A percentile compares a stretch with the other conserved stretches of the same genome.
Evolutionary conservation across 2,888 invertebrate genomes (phyloP).

Genomic region (Neria commutata): DNA sequence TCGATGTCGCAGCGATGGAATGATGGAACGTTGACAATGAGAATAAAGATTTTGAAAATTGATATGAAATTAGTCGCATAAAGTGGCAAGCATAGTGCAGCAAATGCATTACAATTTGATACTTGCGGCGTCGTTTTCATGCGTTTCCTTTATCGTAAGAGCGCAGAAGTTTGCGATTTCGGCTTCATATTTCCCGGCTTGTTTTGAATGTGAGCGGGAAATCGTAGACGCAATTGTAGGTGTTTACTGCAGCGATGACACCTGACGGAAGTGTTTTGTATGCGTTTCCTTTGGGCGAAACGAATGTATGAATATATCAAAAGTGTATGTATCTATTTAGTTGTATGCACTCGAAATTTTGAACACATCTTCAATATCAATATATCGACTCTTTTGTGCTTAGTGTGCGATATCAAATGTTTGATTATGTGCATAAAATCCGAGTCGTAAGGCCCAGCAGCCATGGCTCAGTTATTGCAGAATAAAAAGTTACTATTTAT

Average conservation of each 20-base stretch:
- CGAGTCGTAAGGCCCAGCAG: too few relatives aligned
- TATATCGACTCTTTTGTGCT: too few relatives aligned
- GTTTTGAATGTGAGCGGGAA: background rate
- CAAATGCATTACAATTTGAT: conserved; percentile 33
- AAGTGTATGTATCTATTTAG: too few relatives aligned
- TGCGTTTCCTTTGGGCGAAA: too few relatives aligned
- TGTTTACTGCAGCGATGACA: background rate
- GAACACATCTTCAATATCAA: too few relatives aligned
- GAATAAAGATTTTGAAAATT: conserved; percentile 25
- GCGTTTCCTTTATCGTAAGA: background rate
- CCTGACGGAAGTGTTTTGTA: conserved; percentile 10
- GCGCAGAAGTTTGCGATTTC: background rate
- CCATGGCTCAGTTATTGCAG: too few relatives aligned
- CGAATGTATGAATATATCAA: too few relatives aligned
- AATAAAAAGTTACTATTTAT: too few relatives aligned
- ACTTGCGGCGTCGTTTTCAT: conserved; percentile 15
- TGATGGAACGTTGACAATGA: background rate
- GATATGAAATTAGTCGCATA: conserved; percentile 37
- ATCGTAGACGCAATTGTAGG: background rate
- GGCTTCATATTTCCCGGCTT: background rate
- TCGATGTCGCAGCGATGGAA: conserved; percentile 1
- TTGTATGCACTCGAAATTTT: too few relatives aligned
- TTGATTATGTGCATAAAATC: too few relatives aligned
- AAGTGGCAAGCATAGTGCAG: conserved; percentile 18
- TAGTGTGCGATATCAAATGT: too few relatives aligned